Evolutionary conservation across 2,888 invertebrate genomes (phyloP), one percentile per base, ranked within the genome.

Genomic region (Synanthedon andrenaeformis): DNA sequence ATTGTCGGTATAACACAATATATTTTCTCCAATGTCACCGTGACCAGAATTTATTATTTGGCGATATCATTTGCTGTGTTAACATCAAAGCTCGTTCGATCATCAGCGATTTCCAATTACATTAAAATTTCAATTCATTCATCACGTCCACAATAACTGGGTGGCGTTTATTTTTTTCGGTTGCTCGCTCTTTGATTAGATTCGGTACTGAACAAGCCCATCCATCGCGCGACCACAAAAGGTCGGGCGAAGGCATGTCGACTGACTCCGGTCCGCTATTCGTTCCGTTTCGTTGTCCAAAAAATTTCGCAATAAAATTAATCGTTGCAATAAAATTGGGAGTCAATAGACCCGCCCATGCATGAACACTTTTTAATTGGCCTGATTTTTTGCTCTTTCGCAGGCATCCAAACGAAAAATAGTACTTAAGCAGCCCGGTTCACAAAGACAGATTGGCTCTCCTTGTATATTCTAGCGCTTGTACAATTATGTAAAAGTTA

Each of bases 281-380:
- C 78, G 82, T 83, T 45, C 35, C 35, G 35, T 45, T 82, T 73
- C 80, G 81, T 82, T 83, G 83, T 84, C 81, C 82, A 82, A 79
- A 83, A 84, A 84, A 79, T 83, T 85, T 82, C 70, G 79, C 82
- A 82, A 85, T 86, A 82, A 86, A 86, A 85, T 86, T 86, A 87
- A 87, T 86, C 82, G 84, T 79, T 79, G 75, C 85, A 79, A 85
- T 84, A 86, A 86, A 86, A 85, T 79, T 74, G 75, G 74, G 77
- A 35, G 70, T 68, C 73, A 83, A 83, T 79, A 80, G 82, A 80
- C 68, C 72, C 71, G 73, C 65, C 81, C 82, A 83, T 84, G 86
- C 84, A 79, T 83, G 82, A 85, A 84, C 79, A 84, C 76, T 83
- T 85, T 85, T 86, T 85, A 87, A 86, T 86, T 86, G 86, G 82